phyloP scores from a whole-genome alignment of 2,888 invertebrate genomes.

The Andrena hattorfiana region DNA sequence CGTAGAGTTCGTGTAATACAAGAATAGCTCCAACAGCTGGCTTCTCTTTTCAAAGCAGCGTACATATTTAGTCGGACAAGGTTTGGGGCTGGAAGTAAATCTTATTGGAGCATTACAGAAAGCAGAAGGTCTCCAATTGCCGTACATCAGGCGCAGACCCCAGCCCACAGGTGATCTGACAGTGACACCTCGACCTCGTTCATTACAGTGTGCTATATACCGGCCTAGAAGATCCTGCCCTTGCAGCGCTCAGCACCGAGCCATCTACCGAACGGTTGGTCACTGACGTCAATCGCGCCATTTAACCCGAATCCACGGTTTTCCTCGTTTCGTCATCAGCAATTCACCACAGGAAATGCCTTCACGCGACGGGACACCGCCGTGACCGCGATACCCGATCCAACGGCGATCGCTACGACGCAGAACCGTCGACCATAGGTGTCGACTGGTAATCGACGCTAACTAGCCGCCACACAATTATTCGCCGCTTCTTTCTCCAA shows the following conservation, averaged over 20 bases:
- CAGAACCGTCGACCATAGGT: background rate
- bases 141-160: too few species aligned
- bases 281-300: conserved; percentile 1
- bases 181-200: too few species aligned
- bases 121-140: too few species aligned
- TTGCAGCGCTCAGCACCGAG: background rate
- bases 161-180: too few species aligned
- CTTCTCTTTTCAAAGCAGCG: too few species aligned
- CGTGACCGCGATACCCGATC: conserved; percentile 2
- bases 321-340: background rate
- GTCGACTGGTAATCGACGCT: conserved; percentile 32
- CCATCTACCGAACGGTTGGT: background rate
- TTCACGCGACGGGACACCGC: background rate
- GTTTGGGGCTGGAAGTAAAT: too few species aligned
- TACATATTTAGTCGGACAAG: too few species aligned
- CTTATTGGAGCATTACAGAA: too few species aligned
- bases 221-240: background rate
- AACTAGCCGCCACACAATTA: conserved; percentile 32
- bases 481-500: conserved; percentile 16
- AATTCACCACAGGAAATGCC: background rate
- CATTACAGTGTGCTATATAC: too few species aligned
- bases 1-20: too few species aligned
- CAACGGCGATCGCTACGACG: background rate
- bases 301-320: background rate
- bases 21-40: too few species aligned